Evolutionary conservation across 1,140 invertebrate genomes (phyloP), one percentile per base, ranked within the genome.

Genomic region (Drosophila bipectinata): DNA sequence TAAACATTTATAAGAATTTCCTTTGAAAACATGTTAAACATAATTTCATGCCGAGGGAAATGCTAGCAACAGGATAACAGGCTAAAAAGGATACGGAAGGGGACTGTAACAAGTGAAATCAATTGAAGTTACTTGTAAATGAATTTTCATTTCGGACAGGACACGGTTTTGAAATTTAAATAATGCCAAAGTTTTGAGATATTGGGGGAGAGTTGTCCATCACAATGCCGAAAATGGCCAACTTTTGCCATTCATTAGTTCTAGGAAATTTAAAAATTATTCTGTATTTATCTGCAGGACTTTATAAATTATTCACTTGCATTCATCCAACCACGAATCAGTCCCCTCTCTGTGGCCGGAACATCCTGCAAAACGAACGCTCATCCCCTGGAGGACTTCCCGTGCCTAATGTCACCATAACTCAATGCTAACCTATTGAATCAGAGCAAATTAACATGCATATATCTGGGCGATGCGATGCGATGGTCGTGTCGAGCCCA

Each of bases 401-500:
- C 66, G n/a, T 64, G 74, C 78, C 69, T 87, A 85, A 79, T 85
- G 82, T 69, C 52, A 49, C 74, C 78, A 87, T 85, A 87, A 87
- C 75, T 87, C 82, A 88, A 87, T 87, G 69, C 61, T 44, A 88
- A 82, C 82, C 83, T 88, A 87, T 87, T 88, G 82, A 88, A 88
- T 87, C 82, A 87, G 74, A 88, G 75, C 83, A 87, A 87, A 87
- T 87, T 87, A 88, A 87, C 82, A 87, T 87, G 83, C 82, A 85
- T 72, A 75, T 66, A 77, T 72, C 44, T 60, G 21, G 75, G 53
- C 37, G 34, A 26, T 12, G 45, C 44, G 44, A 14, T 24, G 37
- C 9, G 59, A 10, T 48, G 21, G 24, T 76, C 57, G 64, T 72
- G 58, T 53, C 28, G 56, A 44, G 62, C 68, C 72, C 77, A 47